Percentiles rank a stretch among this genome's conserved stretches.
phyloP scores from a whole-genome alignment of 2,888 invertebrate species.

The Trissolcus brochymenae region DNA sequence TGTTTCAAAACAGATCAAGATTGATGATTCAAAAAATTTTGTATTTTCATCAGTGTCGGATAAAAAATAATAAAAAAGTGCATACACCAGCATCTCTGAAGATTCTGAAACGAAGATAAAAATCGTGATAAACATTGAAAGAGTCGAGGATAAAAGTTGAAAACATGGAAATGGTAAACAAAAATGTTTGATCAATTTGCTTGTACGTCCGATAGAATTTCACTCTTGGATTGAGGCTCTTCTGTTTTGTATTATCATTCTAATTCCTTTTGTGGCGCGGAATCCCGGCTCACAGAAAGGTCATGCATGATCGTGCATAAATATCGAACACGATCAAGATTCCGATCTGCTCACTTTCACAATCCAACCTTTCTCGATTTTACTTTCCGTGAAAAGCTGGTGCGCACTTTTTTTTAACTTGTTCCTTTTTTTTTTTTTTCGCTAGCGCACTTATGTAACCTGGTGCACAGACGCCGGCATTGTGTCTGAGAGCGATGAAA shows the following conservation, averaged over 20 bases:
- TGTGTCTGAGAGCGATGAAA: conserved; percentile 3
- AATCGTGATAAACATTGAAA: not conserved
- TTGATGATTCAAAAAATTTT: too few species aligned
- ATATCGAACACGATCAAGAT: conserved; percentile 38
- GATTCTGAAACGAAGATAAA: too few species aligned
- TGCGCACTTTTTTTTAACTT: not conserved
- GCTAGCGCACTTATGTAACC: not conserved
- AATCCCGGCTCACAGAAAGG: conserved; percentile 40
- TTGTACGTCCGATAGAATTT: not conserved
- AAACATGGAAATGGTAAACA: too few species aligned
- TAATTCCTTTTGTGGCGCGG: conserved; percentile 32
- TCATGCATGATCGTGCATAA: conserved; percentile 51
- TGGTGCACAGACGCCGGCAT: not conserved
- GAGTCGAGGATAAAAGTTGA: not conserved
- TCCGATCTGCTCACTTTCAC: conserved; percentile 43
- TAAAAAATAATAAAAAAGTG: too few species aligned
- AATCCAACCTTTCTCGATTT: conserved; percentile 38
- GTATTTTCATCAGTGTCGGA: too few species aligned
- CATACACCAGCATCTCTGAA: too few species aligned
- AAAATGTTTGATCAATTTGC: too few species aligned
- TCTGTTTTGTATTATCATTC: conserved; percentile 33
- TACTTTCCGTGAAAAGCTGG: conserved; percentile 35
- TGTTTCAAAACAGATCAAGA: not conserved
- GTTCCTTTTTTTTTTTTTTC: not conserved
- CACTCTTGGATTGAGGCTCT: not conserved